Evolutionary conservation across 1,140 invertebrate species (phyloP), one percentile per base, ranked within the genome.

Genomic region (Drosophila asahinai): DNA sequence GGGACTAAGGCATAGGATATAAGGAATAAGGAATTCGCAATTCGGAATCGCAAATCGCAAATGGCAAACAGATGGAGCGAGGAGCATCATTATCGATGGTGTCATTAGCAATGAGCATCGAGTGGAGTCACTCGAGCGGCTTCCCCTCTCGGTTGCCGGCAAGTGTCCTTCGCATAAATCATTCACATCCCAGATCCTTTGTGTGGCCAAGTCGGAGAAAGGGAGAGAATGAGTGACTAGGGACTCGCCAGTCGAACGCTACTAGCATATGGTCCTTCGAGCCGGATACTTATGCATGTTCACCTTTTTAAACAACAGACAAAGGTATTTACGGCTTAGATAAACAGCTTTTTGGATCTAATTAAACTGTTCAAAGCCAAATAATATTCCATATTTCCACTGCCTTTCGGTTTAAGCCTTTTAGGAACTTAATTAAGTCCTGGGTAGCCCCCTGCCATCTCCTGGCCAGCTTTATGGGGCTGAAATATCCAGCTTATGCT

Each of bases 81-180:
- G 17, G 48, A 59, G 59, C 77, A 80, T 84, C 77, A 80, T 83
- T 84, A 84, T 83, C 81, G 81, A 68, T 81, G 81, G 65, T 80
- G 77, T 83, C 81, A 83, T 83, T 84, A 80, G 81, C 81, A 65
- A 80, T 70, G 70, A 63, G 76, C 70, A 59, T 77, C 68, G 74
- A 79, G 80, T 72, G 60, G 47, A 49, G 59, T 58, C 45, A 55
- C 27, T 78, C 43, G 55, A 61, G 36, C 36, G 58, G 47, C 47
- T 65, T 38, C 17, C 22, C 27, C 27, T 30, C 25, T 19, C 2
- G 42, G 54, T n/a, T 15, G 36, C n/a, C 19, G 6, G 33, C 38
- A 55, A 40, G 62, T 60, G 65, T 65, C 61, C 65, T 68, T 42
- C 14, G 47, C 38, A 66, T 70, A 70, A 70, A 70, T 70, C 66